Conservation (phyloP, 2,888 invertebrate genomes). For the Diplazon laetatorius region DNA sequence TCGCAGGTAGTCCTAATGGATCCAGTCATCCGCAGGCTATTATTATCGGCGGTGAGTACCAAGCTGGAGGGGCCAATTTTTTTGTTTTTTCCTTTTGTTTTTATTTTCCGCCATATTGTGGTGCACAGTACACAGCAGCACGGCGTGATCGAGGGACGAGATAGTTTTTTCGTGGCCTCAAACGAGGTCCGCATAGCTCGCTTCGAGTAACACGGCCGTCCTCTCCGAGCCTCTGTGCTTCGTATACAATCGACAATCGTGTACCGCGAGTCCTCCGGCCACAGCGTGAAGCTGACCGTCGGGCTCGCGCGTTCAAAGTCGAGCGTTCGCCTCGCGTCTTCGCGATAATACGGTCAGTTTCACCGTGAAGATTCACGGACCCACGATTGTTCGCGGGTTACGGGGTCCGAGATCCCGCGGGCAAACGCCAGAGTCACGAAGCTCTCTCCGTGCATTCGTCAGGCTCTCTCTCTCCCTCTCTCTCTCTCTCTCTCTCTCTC, state of each 20-base stretch:
- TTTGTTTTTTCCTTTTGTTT: background rate
- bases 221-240: background rate
- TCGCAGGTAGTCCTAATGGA: background rate
- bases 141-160: constrained; percentile 19
- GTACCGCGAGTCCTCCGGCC: background rate
- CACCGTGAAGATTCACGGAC: background rate
- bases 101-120: no score
- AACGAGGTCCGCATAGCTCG: constrained; percentile 12
- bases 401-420: constrained; percentile 30
- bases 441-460: constrained; percentile 66
- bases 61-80: background rate
- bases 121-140: background rate
- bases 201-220: background rate
- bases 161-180: constrained; percentile 29
- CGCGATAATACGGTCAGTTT: constrained; percentile 15
- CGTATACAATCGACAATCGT: background rate
- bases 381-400: background rate
- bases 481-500: no score
- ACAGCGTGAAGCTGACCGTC: constrained; percentile 8
- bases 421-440: constrained; percentile 68
- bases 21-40: constrained; percentile 16
- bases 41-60: constrained; percentile 10
- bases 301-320: background rate
- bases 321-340: no score
- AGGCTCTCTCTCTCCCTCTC: no score